These are phyloP conservation scores for Rousettus leschenaultii DNA, from an alignment of 2,113 vertebrate species.

Conservation along the genomic window DNA sequence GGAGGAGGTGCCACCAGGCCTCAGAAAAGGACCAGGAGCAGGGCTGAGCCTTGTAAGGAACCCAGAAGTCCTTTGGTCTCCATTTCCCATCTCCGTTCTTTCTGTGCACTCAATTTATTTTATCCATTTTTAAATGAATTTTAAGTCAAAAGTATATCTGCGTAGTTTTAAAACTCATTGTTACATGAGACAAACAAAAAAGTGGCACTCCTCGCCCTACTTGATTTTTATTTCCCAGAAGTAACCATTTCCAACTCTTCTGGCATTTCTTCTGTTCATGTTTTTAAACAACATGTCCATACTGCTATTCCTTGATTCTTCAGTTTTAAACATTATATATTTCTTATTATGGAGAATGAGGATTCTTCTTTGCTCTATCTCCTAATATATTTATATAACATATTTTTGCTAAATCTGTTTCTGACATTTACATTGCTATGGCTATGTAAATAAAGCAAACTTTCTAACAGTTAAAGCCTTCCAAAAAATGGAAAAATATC, in stretches of 20 bases:
- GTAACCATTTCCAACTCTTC: neutral
- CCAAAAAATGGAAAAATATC: neutral
- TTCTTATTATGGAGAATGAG: neutral
- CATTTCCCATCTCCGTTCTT: neutral
- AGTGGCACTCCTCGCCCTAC: neutral
- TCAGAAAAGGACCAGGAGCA: neutral
- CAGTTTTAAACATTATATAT: neutral
- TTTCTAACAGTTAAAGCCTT: neutral
- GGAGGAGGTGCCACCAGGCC: neutral
- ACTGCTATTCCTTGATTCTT: neutral
- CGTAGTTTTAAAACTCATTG: neutral
- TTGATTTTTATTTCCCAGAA: conserved; percentile 15
- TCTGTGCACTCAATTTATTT: neutral
- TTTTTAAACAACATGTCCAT: neutral
- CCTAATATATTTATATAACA: neutral
- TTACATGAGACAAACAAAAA: neutral
- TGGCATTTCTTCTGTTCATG: neutral
- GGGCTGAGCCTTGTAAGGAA: neutral
- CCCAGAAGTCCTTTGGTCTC: neutral
- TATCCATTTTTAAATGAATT: neutral
- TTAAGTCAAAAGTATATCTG: neutral
- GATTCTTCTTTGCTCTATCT: neutral
- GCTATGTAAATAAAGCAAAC: neutral
- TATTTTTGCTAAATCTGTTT: conserved; percentile 17
- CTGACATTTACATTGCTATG: neutral